A percentile compares a stretch with the other conserved stretches of the same genome.
Evolutionary conservation across 2,113 vertebrate genomes (phyloP).

Genomic region (Campylorhamphus procurvoides): DNA sequence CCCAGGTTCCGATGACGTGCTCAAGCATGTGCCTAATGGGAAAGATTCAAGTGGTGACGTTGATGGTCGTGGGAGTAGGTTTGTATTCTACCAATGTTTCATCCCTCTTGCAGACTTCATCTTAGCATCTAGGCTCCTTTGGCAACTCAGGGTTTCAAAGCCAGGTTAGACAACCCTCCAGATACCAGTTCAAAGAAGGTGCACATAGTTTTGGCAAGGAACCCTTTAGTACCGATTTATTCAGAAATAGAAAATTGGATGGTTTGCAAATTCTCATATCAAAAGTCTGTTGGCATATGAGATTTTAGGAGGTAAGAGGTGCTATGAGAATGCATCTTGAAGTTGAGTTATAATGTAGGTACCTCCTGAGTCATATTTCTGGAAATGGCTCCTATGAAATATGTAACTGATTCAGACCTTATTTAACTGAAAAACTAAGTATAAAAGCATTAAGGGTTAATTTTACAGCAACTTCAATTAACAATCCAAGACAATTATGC

Average conservation of each 20-base stretch:
- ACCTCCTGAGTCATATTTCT: neutral
- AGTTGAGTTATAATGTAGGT: neutral
- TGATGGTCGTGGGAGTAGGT: neutral
- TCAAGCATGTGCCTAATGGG: neutral
- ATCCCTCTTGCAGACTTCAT: neutral
- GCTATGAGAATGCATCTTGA: neutral
- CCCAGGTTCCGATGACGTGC: neutral
- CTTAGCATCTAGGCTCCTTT: neutral
- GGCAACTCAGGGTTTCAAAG: neutral
- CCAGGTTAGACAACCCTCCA: neutral
- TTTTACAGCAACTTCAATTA: neutral
- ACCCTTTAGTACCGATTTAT: neutral
- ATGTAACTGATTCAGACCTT: neutral
- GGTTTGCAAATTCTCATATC: neutral
- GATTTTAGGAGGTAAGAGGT: neutral
- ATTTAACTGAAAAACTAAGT: neutral
- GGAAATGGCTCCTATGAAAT: neutral
- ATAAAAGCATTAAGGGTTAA: conserved; percentile 19
- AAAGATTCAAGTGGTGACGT: neutral
- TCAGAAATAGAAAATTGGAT: neutral
- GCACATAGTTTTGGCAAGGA: neutral
- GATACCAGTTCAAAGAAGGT: neutral
- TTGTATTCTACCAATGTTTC: neutral
- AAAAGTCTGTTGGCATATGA: neutral
- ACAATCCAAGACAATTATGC: neutral